A percentile compares a stretch with the other conserved stretches of the same genome.
Conservation (phyloP, 2,888 invertebrate genomes). For the Ormyrus nitidulus region DNA sequence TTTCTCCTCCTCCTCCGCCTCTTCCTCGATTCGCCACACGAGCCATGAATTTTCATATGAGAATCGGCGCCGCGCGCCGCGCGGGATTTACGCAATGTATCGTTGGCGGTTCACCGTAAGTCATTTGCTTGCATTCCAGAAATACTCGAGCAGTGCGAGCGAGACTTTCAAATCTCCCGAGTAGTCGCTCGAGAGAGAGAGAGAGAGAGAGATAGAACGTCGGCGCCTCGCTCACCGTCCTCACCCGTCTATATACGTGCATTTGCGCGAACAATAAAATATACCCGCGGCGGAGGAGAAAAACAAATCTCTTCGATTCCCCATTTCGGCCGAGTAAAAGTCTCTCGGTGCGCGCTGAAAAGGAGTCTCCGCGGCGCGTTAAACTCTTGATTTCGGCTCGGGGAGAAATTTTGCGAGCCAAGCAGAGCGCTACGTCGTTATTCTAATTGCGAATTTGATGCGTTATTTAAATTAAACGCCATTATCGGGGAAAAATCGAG, state of each 20-base stretch:
- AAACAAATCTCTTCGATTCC: not conserved
- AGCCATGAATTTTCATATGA: constrained; percentile 44
- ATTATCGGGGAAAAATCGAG: not conserved
- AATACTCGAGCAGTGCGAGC: constrained; percentile 43
- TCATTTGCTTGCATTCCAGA: constrained; percentile 56
- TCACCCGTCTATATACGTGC: too few species aligned
- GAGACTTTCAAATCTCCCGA: too few species aligned
- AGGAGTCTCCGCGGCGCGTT: not conserved
- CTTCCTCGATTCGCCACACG: not conserved
- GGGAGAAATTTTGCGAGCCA: constrained; percentile 16
- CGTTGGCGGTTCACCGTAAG: constrained; percentile 31
- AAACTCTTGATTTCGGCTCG: constrained; percentile 18
- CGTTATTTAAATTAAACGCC: not conserved
- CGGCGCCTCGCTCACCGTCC: too few species aligned
- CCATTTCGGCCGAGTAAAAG: not conserved
- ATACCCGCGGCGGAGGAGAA: not conserved
- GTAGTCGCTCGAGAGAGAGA: too few species aligned
- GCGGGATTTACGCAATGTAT: constrained; percentile 52
- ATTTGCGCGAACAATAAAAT: too few species aligned
- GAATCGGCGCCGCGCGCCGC: constrained; percentile 10
- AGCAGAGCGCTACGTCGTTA: constrained; percentile 9
- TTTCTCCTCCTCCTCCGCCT: not conserved
- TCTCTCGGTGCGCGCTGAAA: not conserved
- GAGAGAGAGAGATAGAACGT: too few species aligned
- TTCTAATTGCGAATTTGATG: not conserved